phyloP scores from a whole-genome alignment of 2,888 invertebrate species.

The Meteorus cinctellus region DNA sequence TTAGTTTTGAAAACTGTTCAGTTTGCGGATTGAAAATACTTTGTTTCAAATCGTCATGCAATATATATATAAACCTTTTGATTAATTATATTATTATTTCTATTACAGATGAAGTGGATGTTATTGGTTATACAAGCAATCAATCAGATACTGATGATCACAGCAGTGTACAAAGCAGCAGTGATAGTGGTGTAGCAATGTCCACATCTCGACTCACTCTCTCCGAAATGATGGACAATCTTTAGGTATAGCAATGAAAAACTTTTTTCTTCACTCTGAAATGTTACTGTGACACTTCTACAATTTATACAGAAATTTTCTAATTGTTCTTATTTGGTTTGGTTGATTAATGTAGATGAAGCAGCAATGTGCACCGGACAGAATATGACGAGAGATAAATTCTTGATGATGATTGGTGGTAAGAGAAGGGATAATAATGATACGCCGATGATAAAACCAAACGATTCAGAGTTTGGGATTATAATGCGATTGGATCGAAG shows the following conservation, averaged over 20 bases:
- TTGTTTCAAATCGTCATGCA: no score
- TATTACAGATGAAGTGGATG: conserved; percentile 87
- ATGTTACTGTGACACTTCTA: not conserved
- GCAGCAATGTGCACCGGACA: conserved; percentile 61
- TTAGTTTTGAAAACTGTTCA: no score
- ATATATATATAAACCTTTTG: not conserved
- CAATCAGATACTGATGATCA: conserved; percentile 90
- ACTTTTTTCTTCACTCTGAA: not conserved
- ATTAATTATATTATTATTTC: conserved; percentile 24
- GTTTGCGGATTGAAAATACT: no score
- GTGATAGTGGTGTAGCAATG: conserved; percentile 84
- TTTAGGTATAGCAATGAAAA: conserved; percentile 64
- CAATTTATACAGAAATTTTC: not conserved
- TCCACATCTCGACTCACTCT: conserved; percentile 80
- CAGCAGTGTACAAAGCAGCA: conserved; percentile 84
- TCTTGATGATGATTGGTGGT: conserved; percentile 44
- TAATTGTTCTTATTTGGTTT: conserved; percentile 19
- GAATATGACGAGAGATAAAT: conserved; percentile 58
- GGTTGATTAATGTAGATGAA: conserved; percentile 63
- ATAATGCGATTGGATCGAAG: not conserved
- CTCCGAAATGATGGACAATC: conserved; percentile 77
- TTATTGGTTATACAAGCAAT: conserved; percentile 89
- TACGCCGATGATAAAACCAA: not conserved
- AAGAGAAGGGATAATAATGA: not conserved
- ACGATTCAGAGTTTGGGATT: not conserved